These are phyloP conservation scores for Mionectes olivaceus DNA, from an alignment of 2,797 vertebrate species.

Conservation along the genomic window DNA sequence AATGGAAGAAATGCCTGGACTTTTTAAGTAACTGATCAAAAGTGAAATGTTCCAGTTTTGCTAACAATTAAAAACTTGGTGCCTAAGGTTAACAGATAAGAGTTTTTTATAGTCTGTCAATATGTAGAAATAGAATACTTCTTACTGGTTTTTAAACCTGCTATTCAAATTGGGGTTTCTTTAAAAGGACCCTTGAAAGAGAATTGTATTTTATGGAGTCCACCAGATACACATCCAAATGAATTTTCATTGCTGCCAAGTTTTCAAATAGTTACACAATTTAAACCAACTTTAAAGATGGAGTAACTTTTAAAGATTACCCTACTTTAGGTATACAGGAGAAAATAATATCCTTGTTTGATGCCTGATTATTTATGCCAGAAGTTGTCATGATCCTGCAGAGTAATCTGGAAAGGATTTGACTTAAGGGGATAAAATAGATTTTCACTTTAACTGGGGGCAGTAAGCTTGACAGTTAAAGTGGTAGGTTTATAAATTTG, in stretches of 20 bases:
- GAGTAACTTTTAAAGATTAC: constrained; percentile 27
- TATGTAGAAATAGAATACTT: background rate
- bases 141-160: background rate
- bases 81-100: background rate
- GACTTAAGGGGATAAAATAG: constrained; percentile 27
- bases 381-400: constrained; percentile 44
- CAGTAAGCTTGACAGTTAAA: constrained; percentile 31
- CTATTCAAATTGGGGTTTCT: background rate
- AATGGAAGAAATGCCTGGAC: background rate
- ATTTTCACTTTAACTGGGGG: constrained; percentile 2
- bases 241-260: background rate
- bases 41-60: background rate
- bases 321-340: constrained; percentile 12
- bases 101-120: background rate
- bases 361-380: constrained; percentile 24
- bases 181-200: background rate
- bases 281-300: constrained; percentile 17
- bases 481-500: background rate
- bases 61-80: background rate
- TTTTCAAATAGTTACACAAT: background rate
- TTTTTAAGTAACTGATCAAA: constrained; percentile 1
- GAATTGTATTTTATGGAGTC: background rate
- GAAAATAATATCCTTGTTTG: background rate
- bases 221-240: background rate
- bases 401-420: constrained; percentile 60